Evolutionary conservation across 2,113 vertebrate species (phyloP).

Genomic region (Rhadina sibilatrix): DNA sequence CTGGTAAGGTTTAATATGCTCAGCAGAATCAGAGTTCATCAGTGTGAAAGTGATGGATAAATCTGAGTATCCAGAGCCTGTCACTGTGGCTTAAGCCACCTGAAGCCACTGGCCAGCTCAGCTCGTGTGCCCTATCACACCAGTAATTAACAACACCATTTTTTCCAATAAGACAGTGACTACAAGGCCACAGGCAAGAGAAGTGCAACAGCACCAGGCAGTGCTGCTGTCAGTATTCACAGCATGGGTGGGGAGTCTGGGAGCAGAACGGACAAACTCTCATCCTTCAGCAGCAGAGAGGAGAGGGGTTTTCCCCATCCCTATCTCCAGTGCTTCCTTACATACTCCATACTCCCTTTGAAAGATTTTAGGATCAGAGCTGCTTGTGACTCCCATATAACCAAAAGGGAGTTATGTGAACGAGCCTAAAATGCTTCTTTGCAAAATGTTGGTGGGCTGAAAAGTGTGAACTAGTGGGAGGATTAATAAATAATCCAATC

Average conservation of each 20-base stretch:
- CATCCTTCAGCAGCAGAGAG: not conserved
- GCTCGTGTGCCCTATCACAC: not conserved
- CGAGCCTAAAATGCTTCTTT: not conserved
- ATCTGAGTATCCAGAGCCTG: not conserved
- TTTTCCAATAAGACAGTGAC: not conserved
- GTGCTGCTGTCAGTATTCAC: not conserved
- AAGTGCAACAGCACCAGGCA: not conserved
- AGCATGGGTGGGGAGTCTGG: accelerated
- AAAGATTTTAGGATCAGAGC: not conserved
- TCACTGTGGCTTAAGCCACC: not conserved
- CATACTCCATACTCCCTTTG: not conserved
- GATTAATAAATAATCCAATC: not conserved
- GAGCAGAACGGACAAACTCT: not conserved
- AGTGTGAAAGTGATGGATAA: not conserved
- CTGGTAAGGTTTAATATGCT: slow-evolving; percentile 4
- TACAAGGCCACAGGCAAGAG: not conserved
- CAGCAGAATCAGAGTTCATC: not conserved
- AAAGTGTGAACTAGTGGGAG: not conserved
- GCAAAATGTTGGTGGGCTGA: not conserved
- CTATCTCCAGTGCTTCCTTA: not conserved
- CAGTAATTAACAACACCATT: not conserved
- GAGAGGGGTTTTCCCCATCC: not conserved
- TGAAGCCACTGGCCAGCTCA: not conserved
- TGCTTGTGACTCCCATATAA: not conserved
- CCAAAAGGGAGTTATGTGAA: not conserved